Evolutionary conservation across 2,797 vertebrate genomes (phyloP), one percentile per base, ranked within the genome.

Genomic region (Telmatherina bonti): DNA sequence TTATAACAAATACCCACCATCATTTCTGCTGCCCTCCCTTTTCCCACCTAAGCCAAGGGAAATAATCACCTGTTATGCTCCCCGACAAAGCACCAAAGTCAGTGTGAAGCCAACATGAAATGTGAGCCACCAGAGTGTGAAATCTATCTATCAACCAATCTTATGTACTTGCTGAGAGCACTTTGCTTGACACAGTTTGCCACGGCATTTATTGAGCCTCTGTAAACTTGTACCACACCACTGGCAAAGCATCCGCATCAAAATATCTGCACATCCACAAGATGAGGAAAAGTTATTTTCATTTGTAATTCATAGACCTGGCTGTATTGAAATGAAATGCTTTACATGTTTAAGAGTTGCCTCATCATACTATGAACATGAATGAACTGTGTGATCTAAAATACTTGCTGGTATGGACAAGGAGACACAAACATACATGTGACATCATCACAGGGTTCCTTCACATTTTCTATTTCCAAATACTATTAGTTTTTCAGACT

Each of bases 41-140:
- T 36, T 51, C 9, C 56, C 0, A 57, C 15, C 74, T 36, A 82
- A 85, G 70, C 78, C 66, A 16, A 86, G 87, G 80, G 83, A 85
- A 92, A 88, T 92, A 88, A 89, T 92, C 79, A 85, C 83, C 86
- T 85, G 90, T 88, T 91, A 81, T 78, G 80, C 83, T 88, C 78
- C 72, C 85, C 76, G 85, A 89, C 84, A 86, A 87, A 92, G 88
- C 85, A 84, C 80, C 74, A 72, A 79, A 76, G 83, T 82, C 66
- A 72, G 76, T 87, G 74, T 75, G 74, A 81, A 76, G 84, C 70
- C 78, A 79, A 84, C 78, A 62, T 65, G 70, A 82, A 72, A 76
- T 81, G 62, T 49, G 77, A 85, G 76, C 70, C 76, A 82, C 70
- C 72, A 9, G 85, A 83, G 87, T 89, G 91, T 89, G 85, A 92